A percentile compares a stretch with the other conserved stretches of the same genome.
These are phyloP conservation scores for Megamerina dolium DNA, from an alignment of 2,888 invertebrate species.

Conservation along the genomic window DNA sequence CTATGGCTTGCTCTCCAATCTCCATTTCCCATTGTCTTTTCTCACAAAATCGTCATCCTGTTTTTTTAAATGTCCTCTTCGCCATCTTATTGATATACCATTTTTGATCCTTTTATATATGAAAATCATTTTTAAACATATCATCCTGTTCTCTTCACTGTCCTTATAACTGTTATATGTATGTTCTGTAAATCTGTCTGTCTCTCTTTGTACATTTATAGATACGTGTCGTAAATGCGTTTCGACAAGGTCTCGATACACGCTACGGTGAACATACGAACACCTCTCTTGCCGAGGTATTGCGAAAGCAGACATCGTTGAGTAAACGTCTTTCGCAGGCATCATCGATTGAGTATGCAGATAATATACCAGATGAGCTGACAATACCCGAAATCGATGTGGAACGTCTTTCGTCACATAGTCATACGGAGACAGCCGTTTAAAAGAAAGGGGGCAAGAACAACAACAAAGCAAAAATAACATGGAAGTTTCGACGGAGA, in stretches of 20 bases:
- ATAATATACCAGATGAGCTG: slow-evolving; percentile 80
- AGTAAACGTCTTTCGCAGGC: slow-evolving; percentile 87
- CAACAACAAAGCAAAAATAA: slow-evolving; percentile 1
- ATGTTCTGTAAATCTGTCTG: slow-evolving; percentile 22
- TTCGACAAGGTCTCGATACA: slow-evolving; percentile 98
- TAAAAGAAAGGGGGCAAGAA: slow-evolving; percentile 52
- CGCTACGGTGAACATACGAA: slow-evolving; percentile 87
- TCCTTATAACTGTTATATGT: neutral
- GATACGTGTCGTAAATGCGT: slow-evolving; percentile 99
- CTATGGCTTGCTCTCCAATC: too few relatives aligned
- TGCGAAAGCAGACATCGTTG: slow-evolving; percentile 88
- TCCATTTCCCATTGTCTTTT: too few relatives aligned
- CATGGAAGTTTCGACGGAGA: too few relatives aligned
- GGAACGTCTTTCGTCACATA: slow-evolving; percentile 86
- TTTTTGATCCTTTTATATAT: slow-evolving; percentile 3
- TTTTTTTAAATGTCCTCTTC: too few relatives aligned
- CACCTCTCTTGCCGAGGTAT: slow-evolving; percentile 87
- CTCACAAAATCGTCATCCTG: too few relatives aligned
- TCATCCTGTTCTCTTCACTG: neutral
- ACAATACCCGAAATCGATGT: slow-evolving; percentile 89
- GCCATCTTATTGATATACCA: too few relatives aligned
- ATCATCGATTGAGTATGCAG: slow-evolving; percentile 88
- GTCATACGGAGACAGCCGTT: slow-evolving; percentile 92
- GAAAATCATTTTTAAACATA: neutral
- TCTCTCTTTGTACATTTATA: slow-evolving; percentile 56